These are phyloP conservation scores for Microplitis demolitor DNA, from an alignment of 1,140 invertebrate genomes.

Conservation along the genomic window DNA sequence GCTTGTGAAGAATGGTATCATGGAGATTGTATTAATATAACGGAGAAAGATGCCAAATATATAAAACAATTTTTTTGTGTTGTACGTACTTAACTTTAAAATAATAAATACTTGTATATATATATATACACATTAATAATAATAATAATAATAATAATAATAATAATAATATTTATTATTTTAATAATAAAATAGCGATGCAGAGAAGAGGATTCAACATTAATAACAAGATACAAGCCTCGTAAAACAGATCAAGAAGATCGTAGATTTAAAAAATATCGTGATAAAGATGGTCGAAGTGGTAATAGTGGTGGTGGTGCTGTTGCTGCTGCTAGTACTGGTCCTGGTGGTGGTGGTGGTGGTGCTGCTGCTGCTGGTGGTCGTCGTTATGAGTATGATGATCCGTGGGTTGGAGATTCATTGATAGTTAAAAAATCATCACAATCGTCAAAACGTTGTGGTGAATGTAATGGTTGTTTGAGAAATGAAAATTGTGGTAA, in stretches of 20 bases:
- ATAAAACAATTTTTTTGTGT: constrained; percentile 94
- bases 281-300: constrained; percentile 47
- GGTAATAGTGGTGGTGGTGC: too few species aligned
- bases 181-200: constrained; percentile 64
- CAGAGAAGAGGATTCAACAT: constrained; percentile 78
- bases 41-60: constrained; percentile 87
- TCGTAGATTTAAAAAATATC: constrained; percentile 52
- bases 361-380: not conserved
- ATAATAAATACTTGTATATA: not conserved
- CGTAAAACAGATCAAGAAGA: constrained; percentile 68
- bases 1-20: constrained; percentile 99
- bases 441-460: constrained; percentile 69
- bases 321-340: too few species aligned
- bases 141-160: too few species aligned
- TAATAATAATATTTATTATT: not conserved
- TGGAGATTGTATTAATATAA: constrained; percentile 95
- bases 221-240: constrained; percentile 81
- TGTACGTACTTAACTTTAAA: constrained; percentile 45
- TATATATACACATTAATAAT: too few species aligned
- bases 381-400: constrained; percentile 50
- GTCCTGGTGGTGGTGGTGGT: too few species aligned
- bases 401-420: constrained; percentile 40
- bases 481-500: constrained; percentile 83
- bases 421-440: constrained; percentile 44
- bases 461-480: constrained; percentile 81